Base-by-base conservation (phyloP, 2,888 invertebrate genomes). In the Xestia sexstrigata region DNA sequence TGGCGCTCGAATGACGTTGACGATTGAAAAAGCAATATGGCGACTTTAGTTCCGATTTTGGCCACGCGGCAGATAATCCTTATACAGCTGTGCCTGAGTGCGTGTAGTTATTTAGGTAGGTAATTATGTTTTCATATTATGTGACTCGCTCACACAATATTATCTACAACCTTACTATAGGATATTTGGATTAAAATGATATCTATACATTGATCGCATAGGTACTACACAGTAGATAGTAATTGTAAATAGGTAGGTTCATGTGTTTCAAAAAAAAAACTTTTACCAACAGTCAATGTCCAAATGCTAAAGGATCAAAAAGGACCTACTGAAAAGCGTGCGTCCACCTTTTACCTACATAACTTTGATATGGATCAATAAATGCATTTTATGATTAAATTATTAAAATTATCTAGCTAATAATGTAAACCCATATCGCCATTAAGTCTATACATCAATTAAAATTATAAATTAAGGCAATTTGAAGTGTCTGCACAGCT, bases 321-420 rank as follows among this genome's bases (percentile, higher is more conserved):
- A n/a, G 42, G 17, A 68, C 23, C 23, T 9, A 65, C 58, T 52
- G 49, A 75, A 42, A 67, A 42, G 42, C 15, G 11, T 68, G 58
- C 45, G 63, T 65, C 60, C 47, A 74, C 13, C 23, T 62, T 52
- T 42, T 58, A 74, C 20, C 35, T 62, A 74, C 26, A n/a, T 35
- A 70, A 39, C 30, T 58, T 69, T 62, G 63, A 30, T 76, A 79
- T 62, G 39, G 20, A 65, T 70, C 69, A 76, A 68, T 86, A 84
- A 84, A 84, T 86, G 84, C 84, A 80, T 76, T 76, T 62, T 49
- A 20, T 69, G 52, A 62, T 66, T 39, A 52, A 35, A 55, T 52
- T 39, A 30, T 39, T 58, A 23, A 67, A 73, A 67, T 63, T 71
- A 83, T 30, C 30, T 62, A 58, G 42, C 47, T 72, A 62, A 76